Conservation (phyloP, 2,113 vertebrate species). For the Phalacrocorax pelagicus region DNA sequence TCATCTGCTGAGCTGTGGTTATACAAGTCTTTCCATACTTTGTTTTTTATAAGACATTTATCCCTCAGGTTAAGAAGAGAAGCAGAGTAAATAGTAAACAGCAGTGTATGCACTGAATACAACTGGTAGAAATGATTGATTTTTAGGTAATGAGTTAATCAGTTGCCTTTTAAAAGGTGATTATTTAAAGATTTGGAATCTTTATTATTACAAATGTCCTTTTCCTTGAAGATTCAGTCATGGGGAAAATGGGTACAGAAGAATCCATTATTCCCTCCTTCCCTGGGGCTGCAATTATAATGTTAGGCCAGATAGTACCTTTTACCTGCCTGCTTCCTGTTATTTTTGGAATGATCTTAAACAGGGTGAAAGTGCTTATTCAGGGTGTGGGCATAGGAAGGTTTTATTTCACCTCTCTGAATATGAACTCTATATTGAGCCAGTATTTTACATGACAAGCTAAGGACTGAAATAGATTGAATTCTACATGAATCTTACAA, state of each 20-base stretch:
- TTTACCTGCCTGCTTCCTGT: conserved; percentile 62
- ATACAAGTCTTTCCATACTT: not conserved
- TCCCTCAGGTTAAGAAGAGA: not conserved
- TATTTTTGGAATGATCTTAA: conserved; percentile 66
- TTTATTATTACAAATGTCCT: not conserved
- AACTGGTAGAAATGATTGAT: not conserved
- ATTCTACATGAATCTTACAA: not conserved
- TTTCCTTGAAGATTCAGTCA: conserved; percentile 23
- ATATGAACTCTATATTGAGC: not conserved
- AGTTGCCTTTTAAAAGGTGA: not conserved
- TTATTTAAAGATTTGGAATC: not conserved
- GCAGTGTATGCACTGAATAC: not conserved
- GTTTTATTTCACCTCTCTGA: conserved; percentile 31
- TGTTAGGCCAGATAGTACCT: conserved; percentile 46
- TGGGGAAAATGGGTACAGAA: conserved; percentile 19
- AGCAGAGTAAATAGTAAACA: not conserved
- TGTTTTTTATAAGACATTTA: not conserved
- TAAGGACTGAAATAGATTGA: not conserved
- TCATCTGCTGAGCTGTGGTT: not conserved
- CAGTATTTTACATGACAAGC: conserved; percentile 34
- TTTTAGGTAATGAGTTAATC: conserved; percentile 3
- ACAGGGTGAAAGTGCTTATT: conserved; percentile 56
- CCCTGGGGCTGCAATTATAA: conserved; percentile 61
- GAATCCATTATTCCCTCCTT: conserved; percentile 52
- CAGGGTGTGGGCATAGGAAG: conserved; percentile 28